Conservation (phyloP, 2,113 vertebrate species). For the Poicephalus gulielmi region DNA sequence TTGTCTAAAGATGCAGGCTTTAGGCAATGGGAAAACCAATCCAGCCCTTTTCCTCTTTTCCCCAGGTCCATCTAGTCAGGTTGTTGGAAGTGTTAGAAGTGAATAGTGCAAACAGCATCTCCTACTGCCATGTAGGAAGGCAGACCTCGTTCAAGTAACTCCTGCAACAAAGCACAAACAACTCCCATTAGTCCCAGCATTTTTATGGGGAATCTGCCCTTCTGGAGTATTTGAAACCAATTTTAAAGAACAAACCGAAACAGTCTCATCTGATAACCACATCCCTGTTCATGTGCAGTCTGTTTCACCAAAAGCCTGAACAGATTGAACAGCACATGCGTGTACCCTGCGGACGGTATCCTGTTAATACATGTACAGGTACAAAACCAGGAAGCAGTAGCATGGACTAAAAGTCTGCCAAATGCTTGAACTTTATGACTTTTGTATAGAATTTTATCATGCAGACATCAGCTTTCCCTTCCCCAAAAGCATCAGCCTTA, state of each 20-base stretch:
- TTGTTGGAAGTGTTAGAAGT: not conserved
- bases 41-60: not conserved
- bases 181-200: not conserved
- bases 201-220: not conserved
- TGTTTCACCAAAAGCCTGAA: not conserved
- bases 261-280: not conserved
- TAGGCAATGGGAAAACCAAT: not conserved
- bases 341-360: not conserved
- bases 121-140: not conserved
- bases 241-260: not conserved
- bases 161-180: conserved; percentile 42
- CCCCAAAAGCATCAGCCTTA: not conserved
- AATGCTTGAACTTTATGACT: not conserved
- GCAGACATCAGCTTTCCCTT: not conserved
- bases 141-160: not conserved
- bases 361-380: fast-evolving
- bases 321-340: not conserved
- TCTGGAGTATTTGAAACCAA: not conserved
- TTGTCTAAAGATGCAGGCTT: not conserved
- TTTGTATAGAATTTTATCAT: not conserved
- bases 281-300: fast-evolving
- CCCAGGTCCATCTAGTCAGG: not conserved
- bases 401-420: not conserved
- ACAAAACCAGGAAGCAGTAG: not conserved
- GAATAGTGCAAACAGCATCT: conserved; percentile 46